Evolutionary conservation across 2,113 vertebrate species (phyloP).

Genomic region (Elephas maximus): DNA sequence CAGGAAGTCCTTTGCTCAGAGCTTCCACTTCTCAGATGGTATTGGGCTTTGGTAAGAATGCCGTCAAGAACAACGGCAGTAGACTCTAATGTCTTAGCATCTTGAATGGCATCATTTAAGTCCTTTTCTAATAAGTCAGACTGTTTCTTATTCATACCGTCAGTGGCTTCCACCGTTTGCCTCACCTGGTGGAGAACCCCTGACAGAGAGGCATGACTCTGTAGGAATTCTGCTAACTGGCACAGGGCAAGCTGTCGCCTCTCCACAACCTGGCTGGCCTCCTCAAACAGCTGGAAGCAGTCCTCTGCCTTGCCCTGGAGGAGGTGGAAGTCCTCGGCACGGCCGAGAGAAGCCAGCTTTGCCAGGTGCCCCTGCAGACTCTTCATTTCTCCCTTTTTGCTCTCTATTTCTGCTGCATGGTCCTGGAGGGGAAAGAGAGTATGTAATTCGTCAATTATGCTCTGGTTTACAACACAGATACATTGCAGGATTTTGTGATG

Average conservation of each 20-base stretch:
- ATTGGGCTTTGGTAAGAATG: conserved; percentile 93
- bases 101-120: conserved; percentile 86
- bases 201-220: conserved; percentile 83
- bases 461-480: accelerated
- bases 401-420: conserved; percentile 88
- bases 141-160: conserved; percentile 92
- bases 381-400: conserved; percentile 86
- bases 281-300: conserved; percentile 93
- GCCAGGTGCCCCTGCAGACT: conserved; percentile 89
- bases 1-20: conserved; percentile 93
- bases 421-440: conserved; percentile 88
- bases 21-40: conserved; percentile 89
- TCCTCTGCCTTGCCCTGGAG: conserved; percentile 92
- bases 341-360: conserved; percentile 88
- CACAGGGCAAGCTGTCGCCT: conserved; percentile 90
- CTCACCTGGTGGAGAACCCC: conserved; percentile 88
- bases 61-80: conserved; percentile 91
- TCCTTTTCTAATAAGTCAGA: conserved; percentile 90
- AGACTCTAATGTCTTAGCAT: conserved; percentile 91
- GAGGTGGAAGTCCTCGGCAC: conserved; percentile 89
- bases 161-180: conserved; percentile 91
- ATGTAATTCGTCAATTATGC: neutral
- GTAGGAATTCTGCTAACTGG: conserved; percentile 90
- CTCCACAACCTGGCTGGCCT: conserved; percentile 91
- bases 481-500: neutral